Base-by-base conservation (phyloP, 1,140 invertebrate genomes). In the Eriosoma lanigerum region DNA sequence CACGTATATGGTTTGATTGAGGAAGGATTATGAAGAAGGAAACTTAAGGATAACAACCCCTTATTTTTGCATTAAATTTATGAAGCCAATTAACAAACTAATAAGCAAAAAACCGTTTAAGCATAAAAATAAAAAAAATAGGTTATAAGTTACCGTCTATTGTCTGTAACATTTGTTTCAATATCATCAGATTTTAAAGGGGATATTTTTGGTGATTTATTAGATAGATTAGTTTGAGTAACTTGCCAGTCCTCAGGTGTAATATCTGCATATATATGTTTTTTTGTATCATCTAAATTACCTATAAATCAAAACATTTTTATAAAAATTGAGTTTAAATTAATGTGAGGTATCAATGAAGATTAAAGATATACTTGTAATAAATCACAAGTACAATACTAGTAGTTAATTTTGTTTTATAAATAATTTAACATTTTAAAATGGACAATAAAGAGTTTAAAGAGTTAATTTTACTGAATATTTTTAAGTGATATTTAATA, bases 1-100 rank as follows among this genome's bases (percentile, higher is more conserved):
- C 75, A 78, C 75, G 75, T 78, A 62, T 75, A 76, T 76, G 73
- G 56, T 76, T 58, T 78, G 54, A 62, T 60, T 58, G 56, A 78
- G 75, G 75, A 78, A 78, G 75, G 75, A 78, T 78, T 60, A 78
- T 62, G 29, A 29, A 44, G 72, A 46, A 78, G 75, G 75, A 78
- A 78, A 56, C 38, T 19, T 78, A 78, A 76, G 75, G 75, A 78
- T 24, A 29, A 78, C 56, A 78, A 78, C 75, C 75, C 75, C 75
- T n/a, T 78, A 29, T 48, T 78, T 62, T 48, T 78, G 44, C 56
- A 48, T 48, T 78, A 48, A 0, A 78, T 46, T 26, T 60, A 2
- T 78, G 21, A 78, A 78, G 75, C 75, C n/a, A 60, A 78, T 19
- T 46, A 78, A 44, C 8, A 78, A 62, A 78, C 75, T 78, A 78